Percentiles rank a stretch among this genome's conserved stretches.
These are phyloP conservation scores for Cheiracanthium punctorium DNA, from an alignment of 2,888 invertebrate species.

Conservation along the genomic window DNA sequence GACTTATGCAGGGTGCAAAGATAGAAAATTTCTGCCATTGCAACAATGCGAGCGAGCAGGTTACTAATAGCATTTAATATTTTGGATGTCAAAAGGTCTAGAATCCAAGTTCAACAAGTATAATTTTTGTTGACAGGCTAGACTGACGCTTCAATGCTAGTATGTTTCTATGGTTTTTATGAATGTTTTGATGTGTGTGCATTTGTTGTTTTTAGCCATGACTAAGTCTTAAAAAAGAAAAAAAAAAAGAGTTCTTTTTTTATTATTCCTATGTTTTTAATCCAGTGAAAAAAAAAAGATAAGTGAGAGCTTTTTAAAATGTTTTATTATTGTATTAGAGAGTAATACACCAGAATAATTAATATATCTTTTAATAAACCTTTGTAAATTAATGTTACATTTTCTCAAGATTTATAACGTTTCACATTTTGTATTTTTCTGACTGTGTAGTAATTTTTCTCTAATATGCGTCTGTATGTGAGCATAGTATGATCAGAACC, in stretches of 20 bases:
- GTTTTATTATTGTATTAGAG: conserved; percentile 70
- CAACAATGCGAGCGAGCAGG: too few relatives aligned
- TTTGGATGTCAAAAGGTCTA: conserved; percentile 39
- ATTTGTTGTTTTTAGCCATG: conserved; percentile 66
- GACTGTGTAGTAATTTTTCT: conserved; percentile 71
- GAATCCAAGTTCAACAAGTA: conserved; percentile 36
- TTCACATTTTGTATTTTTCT: conserved; percentile 73
- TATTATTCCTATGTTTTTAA: conserved; percentile 68
- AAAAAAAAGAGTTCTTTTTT: conserved; percentile 42
- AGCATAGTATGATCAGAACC: conserved; percentile 43
- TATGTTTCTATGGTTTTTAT: conserved; percentile 65
- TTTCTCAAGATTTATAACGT: conserved; percentile 72
- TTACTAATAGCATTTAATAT: conserved; percentile 28
- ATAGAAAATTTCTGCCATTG: too few relatives aligned
- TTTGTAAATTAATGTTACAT: conserved; percentile 72
- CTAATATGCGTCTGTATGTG: conserved; percentile 67
- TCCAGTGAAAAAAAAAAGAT: conserved; percentile 54
- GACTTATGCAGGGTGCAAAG: too few relatives aligned
- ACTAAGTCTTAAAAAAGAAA: conserved; percentile 49
- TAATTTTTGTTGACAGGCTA: conserved; percentile 32
- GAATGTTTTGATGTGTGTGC: conserved; percentile 69
- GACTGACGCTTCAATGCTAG: conserved; percentile 53
- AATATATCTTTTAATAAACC: conserved; percentile 72
- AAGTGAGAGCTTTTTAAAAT: conserved; percentile 72
- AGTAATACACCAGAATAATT: conserved; percentile 71